Conservation (phyloP, 2,888 invertebrate genomes). For the Gonocerus acuteangulatus region DNA sequence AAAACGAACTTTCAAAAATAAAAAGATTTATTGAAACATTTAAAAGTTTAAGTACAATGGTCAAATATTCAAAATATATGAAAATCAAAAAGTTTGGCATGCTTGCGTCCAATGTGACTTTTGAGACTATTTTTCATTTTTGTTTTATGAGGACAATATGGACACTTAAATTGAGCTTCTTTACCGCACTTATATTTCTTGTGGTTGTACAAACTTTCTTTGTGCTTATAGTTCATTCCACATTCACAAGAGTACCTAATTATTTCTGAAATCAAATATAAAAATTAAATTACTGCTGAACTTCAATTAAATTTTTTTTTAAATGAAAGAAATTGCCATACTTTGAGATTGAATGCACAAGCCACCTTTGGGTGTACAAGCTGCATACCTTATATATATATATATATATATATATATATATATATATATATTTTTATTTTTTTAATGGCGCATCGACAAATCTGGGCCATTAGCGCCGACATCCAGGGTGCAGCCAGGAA, state of each 20-base stretch:
- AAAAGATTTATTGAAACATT: too few species aligned
- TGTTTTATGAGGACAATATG: conserved; percentile 3
- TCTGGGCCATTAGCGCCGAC: too few species aligned
- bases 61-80: too few species aligned
- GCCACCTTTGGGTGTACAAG: too few species aligned
- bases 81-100: neutral
- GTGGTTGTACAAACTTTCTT: neutral
- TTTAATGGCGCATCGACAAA: too few species aligned
- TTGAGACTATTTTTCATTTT: conserved; percentile 9
- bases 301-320: neutral
- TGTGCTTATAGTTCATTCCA: neutral
- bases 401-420: too few species aligned
- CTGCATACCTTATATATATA: too few species aligned
- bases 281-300: neutral
- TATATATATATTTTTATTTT: too few species aligned
- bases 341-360: neutral
- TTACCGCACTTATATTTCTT: conserved; percentile 14
- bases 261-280: neutral
- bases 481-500: too few species aligned
- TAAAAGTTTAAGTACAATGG: too few species aligned
- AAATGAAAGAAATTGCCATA: neutral
- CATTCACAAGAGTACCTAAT: neutral
- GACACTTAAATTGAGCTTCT: conserved; percentile 10
- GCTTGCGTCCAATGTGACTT: neutral
- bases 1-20: too few species aligned